Evolutionary conservation across 1,140 invertebrate species (phyloP), one percentile per base, ranked within the genome.

Genomic region (Pseudomyrmex pallidus): DNA sequence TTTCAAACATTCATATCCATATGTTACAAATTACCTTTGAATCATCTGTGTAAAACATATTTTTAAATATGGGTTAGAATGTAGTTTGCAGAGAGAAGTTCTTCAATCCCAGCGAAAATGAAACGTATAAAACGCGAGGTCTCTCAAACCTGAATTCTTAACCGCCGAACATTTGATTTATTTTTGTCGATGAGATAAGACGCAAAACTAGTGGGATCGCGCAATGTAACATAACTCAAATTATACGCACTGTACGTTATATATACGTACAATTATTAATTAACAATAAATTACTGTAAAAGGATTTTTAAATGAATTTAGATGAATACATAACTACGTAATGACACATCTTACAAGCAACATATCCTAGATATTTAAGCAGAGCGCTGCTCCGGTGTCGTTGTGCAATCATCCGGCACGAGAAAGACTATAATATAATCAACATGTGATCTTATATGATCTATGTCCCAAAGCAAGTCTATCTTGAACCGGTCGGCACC

Each of bases 331-430:
- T 90, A 89, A 91, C 85, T 91, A 92, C 91, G 90, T 92, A 91
- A 93, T 90, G 88, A 92, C 89, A 93, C 90, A 89, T 92, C 92
- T 93, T 91, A 92, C 88, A 91, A 93, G 88, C 91, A 93, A 94
- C 93, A 94, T 94, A 94, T 94, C 93, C 93, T 94, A 94, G 92
- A 89, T 93, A 93, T 85, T 89, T 87, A 88, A 91, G 90, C 91
- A 91, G 84, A 88, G 84, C 87, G 91, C 86, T 90, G 87, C 86
- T 85, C 87, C 82, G 85, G 54, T 82, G 70, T 56, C 20, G 35
- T n/a, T 64, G 20, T 15, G 64, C 12, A 54, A 57, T 54, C 35
- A 12, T 61, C 54, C 10, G 54, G 20, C 7, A 25, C 80, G 50
- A n/a, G 52, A 83, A 20, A 52, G 52, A 50, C 35, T 9, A 50